Evolutionary conservation across 2,888 invertebrate species (phyloP).

Genomic region (Beris chalybata): DNA sequence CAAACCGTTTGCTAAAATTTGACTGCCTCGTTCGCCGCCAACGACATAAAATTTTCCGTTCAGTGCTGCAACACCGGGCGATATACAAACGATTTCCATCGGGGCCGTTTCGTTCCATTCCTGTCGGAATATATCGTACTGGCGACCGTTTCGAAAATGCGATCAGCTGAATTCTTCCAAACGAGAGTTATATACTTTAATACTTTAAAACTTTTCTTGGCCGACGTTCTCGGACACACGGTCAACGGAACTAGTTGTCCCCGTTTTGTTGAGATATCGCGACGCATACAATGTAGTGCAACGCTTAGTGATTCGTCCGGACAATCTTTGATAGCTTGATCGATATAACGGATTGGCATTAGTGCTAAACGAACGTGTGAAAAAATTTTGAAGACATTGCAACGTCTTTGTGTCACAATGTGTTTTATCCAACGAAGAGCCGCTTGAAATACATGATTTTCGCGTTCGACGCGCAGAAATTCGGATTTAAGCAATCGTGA

Average conservation of each 20-base stretch:
- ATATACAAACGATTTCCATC: constrained; percentile 81
- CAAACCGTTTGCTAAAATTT: constrained; percentile 85
- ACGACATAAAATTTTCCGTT: constrained; percentile 87
- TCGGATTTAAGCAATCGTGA: constrained; percentile 81
- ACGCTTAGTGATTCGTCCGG: constrained; percentile 79
- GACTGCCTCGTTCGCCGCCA: constrained; percentile 88
- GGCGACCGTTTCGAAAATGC: constrained; percentile 80
- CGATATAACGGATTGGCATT: constrained; percentile 76
- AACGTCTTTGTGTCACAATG: constrained; percentile 74
- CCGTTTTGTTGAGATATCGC: constrained; percentile 74
- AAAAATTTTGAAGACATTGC: constrained; percentile 84
- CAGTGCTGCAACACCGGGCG: constrained; percentile 83
- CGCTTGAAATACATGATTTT: constrained; percentile 85
- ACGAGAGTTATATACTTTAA: constrained; percentile 81
- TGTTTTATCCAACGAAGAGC: constrained; percentile 87
- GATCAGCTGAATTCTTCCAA: constrained; percentile 80
- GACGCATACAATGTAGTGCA: constrained; percentile 76
- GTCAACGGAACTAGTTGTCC: constrained; percentile 76
- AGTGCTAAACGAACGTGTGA: constrained; percentile 80
- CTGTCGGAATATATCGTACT: constrained; percentile 70
- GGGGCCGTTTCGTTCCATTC: constrained; percentile 81
- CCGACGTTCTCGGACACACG: constrained; percentile 78
- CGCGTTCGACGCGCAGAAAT: constrained; percentile 82
- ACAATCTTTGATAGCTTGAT: constrained; percentile 75
- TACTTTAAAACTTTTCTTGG: constrained; percentile 84